Evolutionary conservation across 2,888 invertebrate genomes (phyloP).

Genomic region (Philereme transversata): DNA sequence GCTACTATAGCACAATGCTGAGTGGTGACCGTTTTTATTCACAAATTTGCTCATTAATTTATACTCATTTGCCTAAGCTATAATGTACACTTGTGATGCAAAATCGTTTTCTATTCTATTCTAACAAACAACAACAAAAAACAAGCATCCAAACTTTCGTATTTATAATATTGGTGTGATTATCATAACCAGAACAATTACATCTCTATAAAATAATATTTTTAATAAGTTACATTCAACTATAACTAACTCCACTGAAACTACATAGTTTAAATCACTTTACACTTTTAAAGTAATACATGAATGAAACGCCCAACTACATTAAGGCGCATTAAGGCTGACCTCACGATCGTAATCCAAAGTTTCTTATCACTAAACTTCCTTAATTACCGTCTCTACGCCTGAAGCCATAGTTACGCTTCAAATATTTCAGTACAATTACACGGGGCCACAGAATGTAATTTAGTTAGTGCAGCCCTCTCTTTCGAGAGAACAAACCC

Average conservation of each 20-base stretch:
- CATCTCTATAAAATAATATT: too few relatives aligned
- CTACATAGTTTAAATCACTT: background rate
- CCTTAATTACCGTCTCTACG: constrained; percentile 23
- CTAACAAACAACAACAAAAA: too few relatives aligned
- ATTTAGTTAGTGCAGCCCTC: constrained; percentile 41
- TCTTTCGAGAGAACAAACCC: constrained; percentile 60
- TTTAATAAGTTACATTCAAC: too few relatives aligned
- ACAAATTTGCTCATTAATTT: too few relatives aligned
- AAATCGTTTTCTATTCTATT: too few relatives aligned
- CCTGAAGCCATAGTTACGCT: constrained; percentile 20
- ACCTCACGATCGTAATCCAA: constrained; percentile 24
- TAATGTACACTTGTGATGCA: too few relatives aligned
- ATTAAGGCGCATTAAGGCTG: constrained; percentile 17
- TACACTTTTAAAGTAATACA: background rate
- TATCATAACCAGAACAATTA: too few relatives aligned
- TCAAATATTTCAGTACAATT: constrained; percentile 57
- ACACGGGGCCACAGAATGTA: constrained; percentile 35
- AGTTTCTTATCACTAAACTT: constrained; percentile 28
- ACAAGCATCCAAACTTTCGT: too few relatives aligned
- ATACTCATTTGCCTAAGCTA: too few relatives aligned
- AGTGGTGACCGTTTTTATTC: too few relatives aligned
- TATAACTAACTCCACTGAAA: background rate
- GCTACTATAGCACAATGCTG: too few relatives aligned
- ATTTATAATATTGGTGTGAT: too few relatives aligned
- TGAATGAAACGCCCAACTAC: constrained; percentile 5